Conservation (phyloP, 2,113 vertebrate genomes). For the Ibidorhyncha struthersii region DNA sequence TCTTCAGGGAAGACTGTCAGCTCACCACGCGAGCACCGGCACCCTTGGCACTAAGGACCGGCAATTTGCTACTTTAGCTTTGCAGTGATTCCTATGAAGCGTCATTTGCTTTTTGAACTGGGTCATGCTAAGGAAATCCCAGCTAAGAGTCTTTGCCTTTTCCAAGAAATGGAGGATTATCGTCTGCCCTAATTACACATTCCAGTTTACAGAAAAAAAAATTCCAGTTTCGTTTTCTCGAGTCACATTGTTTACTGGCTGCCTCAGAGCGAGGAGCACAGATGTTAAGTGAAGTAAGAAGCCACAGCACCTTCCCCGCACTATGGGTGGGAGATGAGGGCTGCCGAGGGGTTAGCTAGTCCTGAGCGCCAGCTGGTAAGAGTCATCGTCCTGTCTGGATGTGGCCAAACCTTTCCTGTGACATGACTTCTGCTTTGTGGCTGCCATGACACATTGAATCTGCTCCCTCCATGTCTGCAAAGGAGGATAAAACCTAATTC, state of each 20-base stretch:
- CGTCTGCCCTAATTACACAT: not conserved
- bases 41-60: not conserved
- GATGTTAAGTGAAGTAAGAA: not conserved
- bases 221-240: rapidly evolving
- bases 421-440: not conserved
- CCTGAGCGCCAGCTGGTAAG: not conserved
- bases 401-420: not conserved
- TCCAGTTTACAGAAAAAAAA: not conserved
- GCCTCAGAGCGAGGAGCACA: not conserved
- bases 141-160: not conserved
- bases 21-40: not conserved
- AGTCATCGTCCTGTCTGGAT: not conserved
- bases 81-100: not conserved
- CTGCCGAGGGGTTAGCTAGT: not conserved
- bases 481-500: not conserved
- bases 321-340: not conserved
- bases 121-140: not conserved
- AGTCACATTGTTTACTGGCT: not conserved
- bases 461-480: not conserved
- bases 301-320: not conserved
- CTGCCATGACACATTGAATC: not conserved
- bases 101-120: not conserved
- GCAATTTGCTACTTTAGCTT: not conserved
- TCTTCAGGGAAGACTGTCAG: not conserved
- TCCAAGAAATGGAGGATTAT: slow-evolving; percentile 10